A percentile compares a stretch with the other conserved stretches of the same genome.
phyloP scores from a whole-genome alignment of 2,797 vertebrate genomes.

The Gila robusta region DNA sequence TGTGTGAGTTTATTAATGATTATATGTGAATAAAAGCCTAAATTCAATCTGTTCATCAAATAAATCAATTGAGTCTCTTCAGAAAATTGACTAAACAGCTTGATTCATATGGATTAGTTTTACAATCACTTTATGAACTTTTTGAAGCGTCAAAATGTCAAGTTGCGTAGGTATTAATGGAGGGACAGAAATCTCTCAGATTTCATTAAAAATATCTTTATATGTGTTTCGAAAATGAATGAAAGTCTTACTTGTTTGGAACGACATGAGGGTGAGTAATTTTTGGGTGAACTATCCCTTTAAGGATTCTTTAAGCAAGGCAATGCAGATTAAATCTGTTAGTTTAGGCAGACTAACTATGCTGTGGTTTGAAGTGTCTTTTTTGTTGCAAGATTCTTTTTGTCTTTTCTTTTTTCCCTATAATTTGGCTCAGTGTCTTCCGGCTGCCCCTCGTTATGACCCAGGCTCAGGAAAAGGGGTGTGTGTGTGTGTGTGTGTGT shows the following conservation, averaged over 20 bases:
- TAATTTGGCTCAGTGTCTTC: constrained; percentile 40
- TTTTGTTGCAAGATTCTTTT: neutral
- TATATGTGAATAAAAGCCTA: too few relatives aligned
- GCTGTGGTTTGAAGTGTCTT: constrained; percentile 38
- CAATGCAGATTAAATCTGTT: constrained; percentile 41
- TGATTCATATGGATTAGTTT: neutral
- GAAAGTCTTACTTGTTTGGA: neutral
- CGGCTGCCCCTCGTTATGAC: constrained; percentile 70
- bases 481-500: constrained; percentile 67
- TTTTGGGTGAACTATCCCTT: neutral
- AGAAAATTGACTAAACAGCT: neutral
- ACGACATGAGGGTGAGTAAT: neutral
- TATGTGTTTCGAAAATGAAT: neutral
- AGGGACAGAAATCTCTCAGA: neutral
- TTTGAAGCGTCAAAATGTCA: too few relatives aligned
- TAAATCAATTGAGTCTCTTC: neutral
- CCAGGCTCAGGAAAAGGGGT: constrained; percentile 63
- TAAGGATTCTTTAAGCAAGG: neutral
- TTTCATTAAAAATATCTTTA: neutral
- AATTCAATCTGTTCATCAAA: neutral
- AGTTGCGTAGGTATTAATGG: neutral
- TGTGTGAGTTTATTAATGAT: too few relatives aligned
- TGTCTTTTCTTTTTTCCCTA: constrained; percentile 57
- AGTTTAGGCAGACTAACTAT: constrained; percentile 22
- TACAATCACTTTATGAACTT: neutral